Conservation (phyloP, 2,888 invertebrate genomes). For the Eupithecia abbreviata region DNA sequence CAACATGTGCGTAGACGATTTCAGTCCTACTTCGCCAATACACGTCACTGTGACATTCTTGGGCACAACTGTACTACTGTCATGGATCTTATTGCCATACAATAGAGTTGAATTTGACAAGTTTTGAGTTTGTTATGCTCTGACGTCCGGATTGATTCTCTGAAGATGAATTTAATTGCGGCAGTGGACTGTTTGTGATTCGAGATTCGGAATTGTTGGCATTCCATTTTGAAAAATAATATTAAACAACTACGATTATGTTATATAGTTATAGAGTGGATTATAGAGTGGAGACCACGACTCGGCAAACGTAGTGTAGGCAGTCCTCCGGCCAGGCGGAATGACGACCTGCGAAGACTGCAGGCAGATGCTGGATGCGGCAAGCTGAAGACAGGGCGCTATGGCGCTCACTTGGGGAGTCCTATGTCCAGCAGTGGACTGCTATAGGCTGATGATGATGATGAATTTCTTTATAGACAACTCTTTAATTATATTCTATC, state of each 20-base stretch:
- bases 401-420: too few relatives aligned
- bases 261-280: too few relatives aligned
- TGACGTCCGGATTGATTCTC: conserved; percentile 59
- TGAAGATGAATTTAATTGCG: conserved; percentile 44
- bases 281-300: too few relatives aligned
- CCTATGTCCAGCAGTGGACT: too few relatives aligned
- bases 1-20: not conserved
- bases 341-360: too few relatives aligned
- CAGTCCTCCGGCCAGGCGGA: too few relatives aligned
- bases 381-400: too few relatives aligned
- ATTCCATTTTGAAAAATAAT: conserved; percentile 14
- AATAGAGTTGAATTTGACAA: not conserved
- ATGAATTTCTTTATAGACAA: too few relatives aligned
- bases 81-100: not conserved
- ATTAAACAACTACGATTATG: not conserved
- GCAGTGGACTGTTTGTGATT: not conserved
- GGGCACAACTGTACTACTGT: conserved; percentile 32
- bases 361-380: too few relatives aligned
- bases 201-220: conserved; percentile 12
- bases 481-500: too few relatives aligned
- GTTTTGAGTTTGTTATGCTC: conserved; percentile 1
- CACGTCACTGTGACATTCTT: conserved; percentile 43
- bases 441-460: too few relatives aligned
- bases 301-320: too few relatives aligned
- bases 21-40: not conserved